Evolutionary conservation across 2,888 invertebrate species (phyloP).

Genomic region (Meandrusa payeni): DNA sequence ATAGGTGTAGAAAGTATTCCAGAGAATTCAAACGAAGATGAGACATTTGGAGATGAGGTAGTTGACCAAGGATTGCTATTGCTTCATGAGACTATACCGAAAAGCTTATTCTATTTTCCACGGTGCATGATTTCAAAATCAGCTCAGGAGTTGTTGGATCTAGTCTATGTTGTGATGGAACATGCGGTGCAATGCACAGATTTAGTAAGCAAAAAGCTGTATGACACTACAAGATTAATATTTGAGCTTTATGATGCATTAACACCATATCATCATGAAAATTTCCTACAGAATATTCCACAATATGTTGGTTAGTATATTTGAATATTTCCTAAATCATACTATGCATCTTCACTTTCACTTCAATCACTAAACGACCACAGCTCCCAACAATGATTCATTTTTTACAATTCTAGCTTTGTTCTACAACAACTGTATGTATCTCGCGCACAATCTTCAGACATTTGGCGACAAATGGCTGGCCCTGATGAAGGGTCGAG

Average conservation of each 20-base stretch:
- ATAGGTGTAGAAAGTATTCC: constrained; percentile 74
- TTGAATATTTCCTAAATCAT: no score
- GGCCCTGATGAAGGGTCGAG: constrained; percentile 77
- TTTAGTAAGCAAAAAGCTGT: constrained; percentile 83
- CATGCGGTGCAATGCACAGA: constrained; percentile 83
- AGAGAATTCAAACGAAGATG: constrained; percentile 27
- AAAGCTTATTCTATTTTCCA: constrained; percentile 72
- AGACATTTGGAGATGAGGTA: constrained; percentile 32
- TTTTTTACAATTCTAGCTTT: constrained; percentile 87
- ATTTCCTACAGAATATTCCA: constrained; percentile 90
- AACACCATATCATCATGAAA: constrained; percentile 90
- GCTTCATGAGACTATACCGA: constrained; percentile 63
- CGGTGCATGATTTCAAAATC: constrained; percentile 82
- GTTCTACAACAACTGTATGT: constrained; percentile 96
- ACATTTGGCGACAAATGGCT: constrained; percentile 85
- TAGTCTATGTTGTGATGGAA: constrained; percentile 83
- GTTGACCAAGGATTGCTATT: constrained; percentile 61
- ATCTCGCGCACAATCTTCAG: constrained; percentile 87
- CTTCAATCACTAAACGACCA: no score
- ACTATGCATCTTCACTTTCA: no score
- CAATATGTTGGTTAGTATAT: constrained; percentile 87
- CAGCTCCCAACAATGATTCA: no score
- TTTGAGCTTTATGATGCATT: constrained; percentile 89
- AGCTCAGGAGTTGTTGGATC: constrained; percentile 82
- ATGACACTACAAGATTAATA: constrained; percentile 85